Evolutionary conservation across 1,140 invertebrate species (phyloP).

Genomic region (Luehdorfia chinensis): DNA sequence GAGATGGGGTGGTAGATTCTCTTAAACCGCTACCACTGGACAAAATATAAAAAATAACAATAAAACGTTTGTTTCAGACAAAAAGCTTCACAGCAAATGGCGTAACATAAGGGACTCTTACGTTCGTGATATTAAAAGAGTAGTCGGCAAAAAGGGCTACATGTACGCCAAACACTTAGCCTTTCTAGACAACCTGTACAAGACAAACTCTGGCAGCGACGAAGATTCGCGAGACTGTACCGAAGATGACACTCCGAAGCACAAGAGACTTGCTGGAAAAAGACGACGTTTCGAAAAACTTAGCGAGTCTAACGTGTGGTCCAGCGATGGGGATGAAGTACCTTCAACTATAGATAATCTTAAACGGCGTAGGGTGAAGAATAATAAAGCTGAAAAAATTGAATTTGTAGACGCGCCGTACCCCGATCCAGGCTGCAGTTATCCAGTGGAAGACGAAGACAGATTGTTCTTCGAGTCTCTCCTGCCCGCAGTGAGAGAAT

Average conservation of each 20-base stretch:
- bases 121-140: constrained; percentile 38
- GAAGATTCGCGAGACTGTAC: constrained; percentile 23
- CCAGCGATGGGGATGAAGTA: constrained; percentile 28
- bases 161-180: constrained; percentile 42
- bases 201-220: constrained; percentile 28
- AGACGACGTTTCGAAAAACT: constrained; percentile 19
- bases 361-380: constrained; percentile 26
- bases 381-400: constrained; percentile 28
- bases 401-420: constrained; percentile 33
- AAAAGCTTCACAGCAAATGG: constrained; percentile 52
- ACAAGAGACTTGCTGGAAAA: constrained; percentile 17
- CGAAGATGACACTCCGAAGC: constrained; percentile 25
- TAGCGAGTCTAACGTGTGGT: constrained; percentile 22
- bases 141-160: constrained; percentile 34
- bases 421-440: constrained; percentile 22
- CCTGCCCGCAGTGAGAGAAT: constrained; percentile 39
- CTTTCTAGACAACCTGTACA: constrained; percentile 44
- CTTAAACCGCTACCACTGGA: no score
- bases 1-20: no score
- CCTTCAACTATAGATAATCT: constrained; percentile 34
- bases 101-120: constrained; percentile 55
- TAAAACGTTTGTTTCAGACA: no score
- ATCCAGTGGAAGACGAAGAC: constrained; percentile 38
- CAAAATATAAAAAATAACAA: no score
- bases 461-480: constrained; percentile 48